phyloP scores from a whole-genome alignment of 2,888 invertebrate species.

The Melanophora roralis region DNA sequence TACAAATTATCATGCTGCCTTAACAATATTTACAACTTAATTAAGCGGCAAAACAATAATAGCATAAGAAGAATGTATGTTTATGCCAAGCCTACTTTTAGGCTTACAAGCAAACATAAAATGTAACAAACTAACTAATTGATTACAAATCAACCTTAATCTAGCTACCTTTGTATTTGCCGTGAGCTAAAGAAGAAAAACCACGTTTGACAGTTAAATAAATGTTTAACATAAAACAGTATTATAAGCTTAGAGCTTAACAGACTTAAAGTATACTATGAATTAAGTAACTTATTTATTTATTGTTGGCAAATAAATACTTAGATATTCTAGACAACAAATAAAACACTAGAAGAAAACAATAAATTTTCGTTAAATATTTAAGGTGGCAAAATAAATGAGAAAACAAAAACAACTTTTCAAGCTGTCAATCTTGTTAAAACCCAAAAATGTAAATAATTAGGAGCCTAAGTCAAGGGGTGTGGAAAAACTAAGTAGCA shows the following conservation, averaged over 20 bases:
- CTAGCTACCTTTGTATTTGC: conserved; percentile 45
- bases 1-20: conserved; percentile 19
- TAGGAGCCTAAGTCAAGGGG: conserved; percentile 35
- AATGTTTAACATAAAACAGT: conserved; percentile 17
- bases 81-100: conserved; percentile 27
- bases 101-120: conserved; percentile 12
- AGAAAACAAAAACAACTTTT: conserved; percentile 9
- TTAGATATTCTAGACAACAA: background rate
- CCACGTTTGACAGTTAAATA: conserved; percentile 36
- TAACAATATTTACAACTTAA: conserved; percentile 56
- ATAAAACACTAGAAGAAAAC: conserved; percentile 9
- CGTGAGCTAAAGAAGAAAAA: background rate
- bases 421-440: conserved; percentile 18
- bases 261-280: conserved; percentile 61
- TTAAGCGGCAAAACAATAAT: conserved; percentile 36
- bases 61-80: background rate
- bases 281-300: conserved; percentile 61
- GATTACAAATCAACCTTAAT: conserved; percentile 55
- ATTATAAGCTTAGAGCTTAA: conserved; percentile 16
- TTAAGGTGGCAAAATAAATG: conserved; percentile 24
- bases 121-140: conserved; percentile 49
- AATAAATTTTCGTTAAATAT: conserved; percentile 52
- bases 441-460: conserved; percentile 19
- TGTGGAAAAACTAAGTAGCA: background rate
- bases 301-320: conserved; percentile 22